Evolutionary conservation across 2,797 vertebrate species (phyloP), one percentile per base, ranked within the genome.

Genomic region (Ambastaia sidthimunki): DNA sequence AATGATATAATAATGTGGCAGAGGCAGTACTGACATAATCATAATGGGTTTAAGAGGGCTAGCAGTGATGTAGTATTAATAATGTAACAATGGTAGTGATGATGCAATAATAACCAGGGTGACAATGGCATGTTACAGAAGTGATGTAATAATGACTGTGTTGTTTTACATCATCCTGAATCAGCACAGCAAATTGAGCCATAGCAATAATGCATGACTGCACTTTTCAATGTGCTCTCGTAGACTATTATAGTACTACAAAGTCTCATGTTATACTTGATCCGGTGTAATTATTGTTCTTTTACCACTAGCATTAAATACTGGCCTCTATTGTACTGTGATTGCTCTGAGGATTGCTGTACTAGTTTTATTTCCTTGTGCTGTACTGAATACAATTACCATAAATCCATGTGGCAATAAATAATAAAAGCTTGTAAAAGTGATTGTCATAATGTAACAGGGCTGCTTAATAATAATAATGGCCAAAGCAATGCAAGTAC

Each of bases 11-110:
- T 34, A 7, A 54, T 66, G 62, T 48, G 18, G 19, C 28, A 52
- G 28, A 50, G 62, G n/a, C 31, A 71, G 52, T 57, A 54, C n/a
- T 41, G 16, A 41, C n/a, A 47, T 16, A 57, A 68, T 28, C 21
- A 57, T 57, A 68, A 76, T 47, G 34, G 63, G 25, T 57, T 67
- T 76, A 28, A 67, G 41, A 57, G 74, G 28, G 74, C 18, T 67
- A n/a, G 11, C 34, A 57, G 57, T 76, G 50, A 55, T 57, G 21
- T 75, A 65, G 47, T 37, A 68, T 76, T 68, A 68, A 47, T 47
- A 59, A 68, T 76, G 67, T 57, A 59, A 65, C 50, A 71, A 60
- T 52, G 44, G n/a, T 21, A 48, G 16, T 11, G 70, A 71, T 77
- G 31, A 71, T 72, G 63, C 47, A 65, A 71, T 21, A 23, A 57